Evolutionary conservation across 92 coral and sea anemone species (phyloP), one percentile per base, ranked within the genome.

Genomic region (Epizoanthus stellaris): DNA sequence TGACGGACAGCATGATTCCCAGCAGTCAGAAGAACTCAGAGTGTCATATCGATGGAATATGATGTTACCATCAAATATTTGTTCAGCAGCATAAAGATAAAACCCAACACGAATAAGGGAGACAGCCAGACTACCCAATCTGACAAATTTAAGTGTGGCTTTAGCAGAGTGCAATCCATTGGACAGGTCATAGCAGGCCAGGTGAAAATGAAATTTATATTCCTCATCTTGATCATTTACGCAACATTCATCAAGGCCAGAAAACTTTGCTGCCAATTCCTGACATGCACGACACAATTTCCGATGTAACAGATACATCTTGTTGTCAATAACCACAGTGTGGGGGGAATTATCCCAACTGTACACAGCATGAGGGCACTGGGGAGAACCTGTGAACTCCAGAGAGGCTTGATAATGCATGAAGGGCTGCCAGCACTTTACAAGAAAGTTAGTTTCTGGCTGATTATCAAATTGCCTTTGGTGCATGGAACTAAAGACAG

Each of bases 41-140:
- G 82, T 76, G 19, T 76, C 62, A 60, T 76, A 60, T 76, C 82
- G 82, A n/a, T 76, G 82, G 70, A 76, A 76, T 23, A 76, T 20
- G 9, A 76, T 36, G 62, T 76, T 43, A 34, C 82, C 69, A 76
- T 76, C 69, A 76, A 58, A 60, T 7, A 67, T 76, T 6, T 60
- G 82, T 60, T 76, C 82, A 16, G 69, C 82, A 60, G 15, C 67
- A 40, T 19, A 52, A 52, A 52, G 56, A 52, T 52, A 52, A 52
- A 52, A 52, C 13, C 56, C 56, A 52, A 52, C 56, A 52, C 15
- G 56, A 52, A 52, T 52, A 52, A 52, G 14, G 12, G 56, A 52
- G 56, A 52, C 56, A 52, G 56, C 56, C 56, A 52, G 56, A 13
- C 56, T 52, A 52, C 14, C 56, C 3, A 11, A 11, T 11, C 14